phyloP scores from a whole-genome alignment of 2,113 vertebrate species.

The Micronycteris hirsuta region DNA sequence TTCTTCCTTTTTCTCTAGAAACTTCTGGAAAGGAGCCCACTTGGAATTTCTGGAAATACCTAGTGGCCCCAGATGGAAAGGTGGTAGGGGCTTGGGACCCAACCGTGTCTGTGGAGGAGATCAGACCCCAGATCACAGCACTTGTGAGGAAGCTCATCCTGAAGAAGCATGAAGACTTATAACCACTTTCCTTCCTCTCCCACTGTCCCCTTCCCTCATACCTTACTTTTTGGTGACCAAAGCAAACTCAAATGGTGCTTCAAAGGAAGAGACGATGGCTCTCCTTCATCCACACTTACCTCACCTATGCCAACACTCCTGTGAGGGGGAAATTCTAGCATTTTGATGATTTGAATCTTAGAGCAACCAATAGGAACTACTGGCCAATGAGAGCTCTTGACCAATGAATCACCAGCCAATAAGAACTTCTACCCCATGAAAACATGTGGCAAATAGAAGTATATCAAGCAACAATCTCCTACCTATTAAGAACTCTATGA shows the following conservation, averaged over 20 bases:
- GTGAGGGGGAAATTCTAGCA: background rate
- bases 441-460: background rate
- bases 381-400: background rate
- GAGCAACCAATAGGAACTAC: background rate
- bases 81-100: slow-evolving; percentile 93
- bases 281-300: background rate
- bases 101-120: slow-evolving; percentile 87
- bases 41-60: slow-evolving; percentile 99
- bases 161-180: slow-evolving; percentile 93
- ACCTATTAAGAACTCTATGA: background rate
- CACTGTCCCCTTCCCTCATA: background rate
- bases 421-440: slow-evolving; percentile 12
- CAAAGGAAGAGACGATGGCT: background rate
- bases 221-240: background rate
- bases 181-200: slow-evolving; percentile 43
- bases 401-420: background rate
- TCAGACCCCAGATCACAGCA: slow-evolving; percentile 87
- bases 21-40: slow-evolving; percentile 91
- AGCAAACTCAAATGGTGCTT: slow-evolving; percentile 60
- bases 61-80: slow-evolving; percentile 90
- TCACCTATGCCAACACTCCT: background rate
- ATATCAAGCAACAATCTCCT: background rate
- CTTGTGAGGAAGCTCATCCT: slow-evolving; percentile 94
- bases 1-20: slow-evolving; percentile 78
- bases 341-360: slow-evolving; percentile 34